Evolutionary conservation across 2,113 vertebrate species (phyloP).

Genomic region (Silurus meridionalis): DNA sequence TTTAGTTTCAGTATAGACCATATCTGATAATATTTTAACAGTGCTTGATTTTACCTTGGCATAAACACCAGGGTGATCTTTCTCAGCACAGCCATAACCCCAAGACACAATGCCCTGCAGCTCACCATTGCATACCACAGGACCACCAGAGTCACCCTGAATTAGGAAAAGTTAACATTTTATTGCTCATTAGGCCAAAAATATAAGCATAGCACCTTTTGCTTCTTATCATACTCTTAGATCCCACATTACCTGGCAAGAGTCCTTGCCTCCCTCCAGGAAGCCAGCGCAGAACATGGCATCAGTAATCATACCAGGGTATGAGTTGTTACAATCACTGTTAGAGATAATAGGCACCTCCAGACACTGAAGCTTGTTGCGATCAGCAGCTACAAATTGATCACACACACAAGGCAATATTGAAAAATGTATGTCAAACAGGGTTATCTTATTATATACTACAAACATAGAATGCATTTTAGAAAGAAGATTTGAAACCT

Average conservation of each 20-base stretch:
- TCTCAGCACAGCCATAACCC: constrained; percentile 46
- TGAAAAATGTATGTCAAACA: not conserved
- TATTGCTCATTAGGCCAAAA: not conserved
- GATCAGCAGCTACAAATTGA: constrained; percentile 49
- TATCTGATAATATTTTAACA: not conserved
- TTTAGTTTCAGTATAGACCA: not conserved
- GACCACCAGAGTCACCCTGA: constrained; percentile 39
- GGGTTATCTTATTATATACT: not conserved
- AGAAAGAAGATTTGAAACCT: not conserved
- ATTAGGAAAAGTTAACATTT: not conserved
- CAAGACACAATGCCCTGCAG: constrained; percentile 33
- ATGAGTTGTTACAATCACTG: constrained; percentile 64
- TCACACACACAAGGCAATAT: not conserved
- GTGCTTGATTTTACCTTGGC: constrained; percentile 65
- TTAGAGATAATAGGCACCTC: constrained; percentile 70
- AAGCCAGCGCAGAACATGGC: constrained; percentile 79
- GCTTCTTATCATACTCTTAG: not conserved
- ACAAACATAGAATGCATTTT: not conserved
- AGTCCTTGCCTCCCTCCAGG: constrained; percentile 77
- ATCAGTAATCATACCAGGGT: constrained; percentile 71
- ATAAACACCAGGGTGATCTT: constrained; percentile 73
- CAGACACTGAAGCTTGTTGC: constrained; percentile 70
- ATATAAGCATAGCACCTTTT: not conserved
- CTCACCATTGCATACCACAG: constrained; percentile 27
- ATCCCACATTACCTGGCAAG: constrained; percentile 71